Percentiles rank a stretch among this genome's conserved stretches.
phyloP scores from a whole-genome alignment of 2,113 vertebrate genomes.

The Numenius arquata region DNA sequence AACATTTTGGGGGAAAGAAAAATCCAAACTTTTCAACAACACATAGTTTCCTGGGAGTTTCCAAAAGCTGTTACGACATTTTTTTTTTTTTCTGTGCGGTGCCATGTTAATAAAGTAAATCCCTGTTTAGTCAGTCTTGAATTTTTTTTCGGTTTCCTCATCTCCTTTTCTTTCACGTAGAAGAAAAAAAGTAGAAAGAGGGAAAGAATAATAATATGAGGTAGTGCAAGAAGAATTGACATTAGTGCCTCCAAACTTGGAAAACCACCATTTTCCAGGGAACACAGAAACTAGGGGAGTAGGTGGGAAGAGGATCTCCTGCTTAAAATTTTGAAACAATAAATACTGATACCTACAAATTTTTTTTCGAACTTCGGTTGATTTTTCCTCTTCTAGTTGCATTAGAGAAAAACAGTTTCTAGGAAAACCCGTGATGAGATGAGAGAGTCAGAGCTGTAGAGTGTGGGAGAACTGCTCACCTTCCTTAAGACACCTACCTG shows the following conservation, averaged over 20 bases:
- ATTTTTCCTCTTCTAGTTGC: background rate
- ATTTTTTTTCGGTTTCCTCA: background rate
- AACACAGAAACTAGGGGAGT: background rate
- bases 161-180: background rate
- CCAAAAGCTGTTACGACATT: background rate
- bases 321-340: background rate
- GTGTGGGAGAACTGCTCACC: background rate
- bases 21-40: background rate
- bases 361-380: background rate
- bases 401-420: background rate
- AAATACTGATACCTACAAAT: background rate
- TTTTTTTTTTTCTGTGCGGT: background rate
- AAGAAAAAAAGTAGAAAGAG: background rate
- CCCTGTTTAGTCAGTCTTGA: background rate
- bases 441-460: background rate
- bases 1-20: fast-evolving
- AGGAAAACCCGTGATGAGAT: background rate
- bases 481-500: background rate
- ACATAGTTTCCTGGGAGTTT: background rate
- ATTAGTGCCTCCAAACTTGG: background rate
- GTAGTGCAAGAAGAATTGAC: background rate
- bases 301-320: background rate
- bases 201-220: background rate
- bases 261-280: background rate
- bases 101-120: background rate